These are phyloP conservation scores for Holacanthus passer DNA, from an alignment of 2,113 vertebrate genomes.

Conservation along the genomic window DNA sequence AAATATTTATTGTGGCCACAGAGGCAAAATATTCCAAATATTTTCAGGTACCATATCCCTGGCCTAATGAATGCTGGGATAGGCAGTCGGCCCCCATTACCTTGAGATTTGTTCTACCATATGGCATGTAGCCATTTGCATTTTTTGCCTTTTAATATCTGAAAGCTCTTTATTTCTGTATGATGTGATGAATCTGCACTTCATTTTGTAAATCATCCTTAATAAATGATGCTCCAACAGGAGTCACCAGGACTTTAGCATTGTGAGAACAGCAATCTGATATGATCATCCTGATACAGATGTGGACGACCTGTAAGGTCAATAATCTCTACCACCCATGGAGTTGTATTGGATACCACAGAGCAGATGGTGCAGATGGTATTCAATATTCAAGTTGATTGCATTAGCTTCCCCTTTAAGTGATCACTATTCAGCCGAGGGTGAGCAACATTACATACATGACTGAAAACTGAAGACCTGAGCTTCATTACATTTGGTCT, in stretches of 20 bases:
- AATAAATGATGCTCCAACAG: neutral
- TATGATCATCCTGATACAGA: conserved; percentile 15
- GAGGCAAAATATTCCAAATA: too few relatives aligned
- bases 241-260: neutral
- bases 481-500: neutral
- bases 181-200: neutral
- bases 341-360: conserved; percentile 32
- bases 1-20: too few relatives aligned
- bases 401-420: conserved; percentile 29
- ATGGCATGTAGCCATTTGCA: too few relatives aligned
- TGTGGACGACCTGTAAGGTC: conserved; percentile 52
- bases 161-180: neutral
- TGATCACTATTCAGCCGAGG: conserved; percentile 14
- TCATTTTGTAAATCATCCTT: neutral
- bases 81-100: neutral
- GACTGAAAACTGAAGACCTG: neutral
- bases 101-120: neutral
- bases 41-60: neutral
- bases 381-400: conserved; percentile 47
- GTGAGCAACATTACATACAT: neutral
- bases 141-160: neutral
- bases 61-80: neutral
- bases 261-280: conserved; percentile 25
- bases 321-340: conserved; percentile 33
- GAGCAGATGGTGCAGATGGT: conserved; percentile 25